Percentiles rank a stretch among this genome's conserved stretches.
Evolutionary conservation across 2,888 invertebrate species (phyloP).

Genomic region (Osmoderma eremita): DNA sequence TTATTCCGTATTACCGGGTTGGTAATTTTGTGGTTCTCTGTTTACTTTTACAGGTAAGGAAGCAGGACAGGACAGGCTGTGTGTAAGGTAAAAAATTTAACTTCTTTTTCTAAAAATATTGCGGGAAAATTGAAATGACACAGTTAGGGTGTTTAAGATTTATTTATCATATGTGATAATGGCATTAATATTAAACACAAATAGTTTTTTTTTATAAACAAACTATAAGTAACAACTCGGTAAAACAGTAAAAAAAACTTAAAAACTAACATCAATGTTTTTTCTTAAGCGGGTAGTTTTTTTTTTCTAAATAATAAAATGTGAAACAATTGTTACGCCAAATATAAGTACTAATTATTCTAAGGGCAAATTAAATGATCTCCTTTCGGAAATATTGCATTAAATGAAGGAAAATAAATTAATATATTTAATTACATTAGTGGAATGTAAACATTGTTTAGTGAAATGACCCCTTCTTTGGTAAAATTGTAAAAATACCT

Average conservation of each 20-base stretch:
- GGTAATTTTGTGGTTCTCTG: too few species aligned
- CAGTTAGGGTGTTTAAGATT: slow-evolving; percentile 25
- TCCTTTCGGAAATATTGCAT: slow-evolving; percentile 1
- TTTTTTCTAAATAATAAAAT: background rate
- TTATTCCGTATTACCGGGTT: too few species aligned
- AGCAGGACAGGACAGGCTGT: too few species aligned
- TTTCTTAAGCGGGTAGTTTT: background rate
- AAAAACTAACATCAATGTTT: slow-evolving; percentile 12
- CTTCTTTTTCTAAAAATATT: too few species aligned
- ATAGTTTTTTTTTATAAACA: slow-evolving; percentile 26
- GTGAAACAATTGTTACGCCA: background rate
- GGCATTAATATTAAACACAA: slow-evolving; percentile 28
- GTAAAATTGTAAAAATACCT: slow-evolving; percentile 14
- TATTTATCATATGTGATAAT: slow-evolving; percentile 34
- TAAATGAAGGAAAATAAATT: slow-evolving; percentile 11
- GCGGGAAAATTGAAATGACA: too few species aligned
- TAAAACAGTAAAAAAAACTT: slow-evolving; percentile 25
- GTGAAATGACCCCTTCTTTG: slow-evolving; percentile 35
- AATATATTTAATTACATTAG: slow-evolving; percentile 14
- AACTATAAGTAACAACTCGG: slow-evolving; percentile 21
- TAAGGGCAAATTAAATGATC: background rate
- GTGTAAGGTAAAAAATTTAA: too few species aligned
- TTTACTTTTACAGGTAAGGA: too few species aligned
- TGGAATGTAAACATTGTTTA: slow-evolving; percentile 29
- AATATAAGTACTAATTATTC: background rate